These are phyloP conservation scores for Idaea biselata DNA, from an alignment of 2,888 invertebrate genomes.

Conservation along the genomic window DNA sequence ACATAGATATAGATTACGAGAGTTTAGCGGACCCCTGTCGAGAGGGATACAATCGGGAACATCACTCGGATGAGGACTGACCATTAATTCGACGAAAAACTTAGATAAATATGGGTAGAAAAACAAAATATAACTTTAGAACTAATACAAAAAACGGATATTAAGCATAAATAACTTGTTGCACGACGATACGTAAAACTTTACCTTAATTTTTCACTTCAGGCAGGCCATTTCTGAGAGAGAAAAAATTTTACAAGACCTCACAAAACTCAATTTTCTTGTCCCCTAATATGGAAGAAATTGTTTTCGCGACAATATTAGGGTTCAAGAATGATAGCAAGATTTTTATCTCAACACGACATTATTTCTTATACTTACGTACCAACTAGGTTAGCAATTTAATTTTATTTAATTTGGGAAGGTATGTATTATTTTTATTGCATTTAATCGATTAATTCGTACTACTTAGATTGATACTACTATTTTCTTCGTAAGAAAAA, in stretches of 20 bases:
- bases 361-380: background rate
- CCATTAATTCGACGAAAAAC: background rate
- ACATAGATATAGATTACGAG: too few species aligned
- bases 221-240: constrained; percentile 30
- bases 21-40: too few species aligned
- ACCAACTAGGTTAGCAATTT: background rate
- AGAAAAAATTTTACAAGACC: constrained; percentile 30
- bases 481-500: too few species aligned
- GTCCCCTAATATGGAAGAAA: constrained; percentile 48
- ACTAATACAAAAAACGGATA: background rate
- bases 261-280: constrained; percentile 36
- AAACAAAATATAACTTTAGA: background rate
- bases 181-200: background rate
- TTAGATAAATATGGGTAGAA: background rate
- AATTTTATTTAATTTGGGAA: background rate
- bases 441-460: too few species aligned
- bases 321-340: constrained; percentile 15
- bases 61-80: too few species aligned
- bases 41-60: too few species aligned
- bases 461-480: too few species aligned
- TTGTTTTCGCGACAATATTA: constrained; percentile 51
- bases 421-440: too few species aligned
- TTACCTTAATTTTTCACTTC: constrained; percentile 23
- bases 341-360: background rate
- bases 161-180: constrained; percentile 1